These are phyloP conservation scores for Ianthella basta DNA, from an alignment of 37 sponge, comb jelly and placozoan genomes.

Conservation along the genomic window DNA sequence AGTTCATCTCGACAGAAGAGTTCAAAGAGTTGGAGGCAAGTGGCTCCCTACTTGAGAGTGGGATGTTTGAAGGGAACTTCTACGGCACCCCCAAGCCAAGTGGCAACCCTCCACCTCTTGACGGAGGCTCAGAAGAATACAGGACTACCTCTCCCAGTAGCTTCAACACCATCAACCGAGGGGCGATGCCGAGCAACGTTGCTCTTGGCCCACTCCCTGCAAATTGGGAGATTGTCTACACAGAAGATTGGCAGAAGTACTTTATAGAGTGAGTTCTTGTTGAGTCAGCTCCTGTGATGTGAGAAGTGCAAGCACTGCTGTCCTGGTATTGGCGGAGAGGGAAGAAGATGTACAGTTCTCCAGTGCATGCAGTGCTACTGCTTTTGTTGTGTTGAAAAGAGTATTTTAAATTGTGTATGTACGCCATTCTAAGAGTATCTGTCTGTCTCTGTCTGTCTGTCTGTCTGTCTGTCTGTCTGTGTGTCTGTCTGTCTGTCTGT, in stretches of 20 bases:
- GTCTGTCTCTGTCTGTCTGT: background rate
- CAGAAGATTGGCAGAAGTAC: constrained; percentile 90
- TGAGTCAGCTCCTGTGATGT: background rate
- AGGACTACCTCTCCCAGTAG: too few relatives aligned
- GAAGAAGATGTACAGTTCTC: too few relatives aligned
- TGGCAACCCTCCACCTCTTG: constrained; percentile 56
- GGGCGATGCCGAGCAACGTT: too few relatives aligned
- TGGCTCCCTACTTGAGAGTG: constrained; percentile 85
- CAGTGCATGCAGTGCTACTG: too few relatives aligned
- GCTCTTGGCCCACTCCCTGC: constrained; percentile 87
- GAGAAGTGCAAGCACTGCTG: background rate
- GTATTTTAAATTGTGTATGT: too few relatives aligned
- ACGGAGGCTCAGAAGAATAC: too few relatives aligned
- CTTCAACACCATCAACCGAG: too few relatives aligned
- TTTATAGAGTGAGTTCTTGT: constrained; percentile 87
- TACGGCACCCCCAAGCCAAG: constrained; percentile 95
- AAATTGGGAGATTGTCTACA: constrained; percentile 96
- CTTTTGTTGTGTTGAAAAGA: too few relatives aligned
- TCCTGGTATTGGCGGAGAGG: too few relatives aligned
- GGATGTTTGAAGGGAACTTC: constrained; percentile 75
- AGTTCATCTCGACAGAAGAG: constrained; percentile 82
- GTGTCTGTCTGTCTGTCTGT: background rate
- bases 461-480: background rate
- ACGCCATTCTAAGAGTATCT: too few relatives aligned
- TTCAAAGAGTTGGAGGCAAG: constrained; percentile 80